A percentile compares a stretch with the other conserved stretches of the same genome.
These are phyloP conservation scores for Tetrao urogallus DNA, from an alignment of 2,113 vertebrate species.

Conservation along the genomic window DNA sequence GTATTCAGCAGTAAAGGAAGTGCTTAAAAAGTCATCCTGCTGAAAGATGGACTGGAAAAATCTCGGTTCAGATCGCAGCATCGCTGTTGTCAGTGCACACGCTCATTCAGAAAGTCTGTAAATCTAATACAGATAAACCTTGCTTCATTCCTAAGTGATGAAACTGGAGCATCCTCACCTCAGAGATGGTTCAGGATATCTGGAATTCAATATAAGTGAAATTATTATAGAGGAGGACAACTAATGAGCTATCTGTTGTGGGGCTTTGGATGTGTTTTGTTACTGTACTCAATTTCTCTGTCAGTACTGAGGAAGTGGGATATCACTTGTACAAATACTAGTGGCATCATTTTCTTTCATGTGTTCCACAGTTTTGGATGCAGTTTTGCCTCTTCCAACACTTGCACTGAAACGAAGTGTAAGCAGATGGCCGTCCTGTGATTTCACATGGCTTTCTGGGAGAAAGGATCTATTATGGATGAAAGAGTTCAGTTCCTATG, in stretches of 20 bases:
- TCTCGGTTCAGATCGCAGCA: slow-evolving; percentile 47
- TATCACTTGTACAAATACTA: not conserved
- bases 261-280: slow-evolving; percentile 10
- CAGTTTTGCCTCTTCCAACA: slow-evolving; percentile 11
- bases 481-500: not conserved
- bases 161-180: slow-evolving; percentile 49
- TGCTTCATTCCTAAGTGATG: slow-evolving; percentile 46
- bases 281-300: not conserved
- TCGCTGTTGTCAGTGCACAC: not conserved
- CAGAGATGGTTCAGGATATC: slow-evolving; percentile 39
- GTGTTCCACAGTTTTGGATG: not conserved
- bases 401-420: slow-evolving; percentile 42
- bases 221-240: slow-evolving; percentile 33
- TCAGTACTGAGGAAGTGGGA: not conserved
- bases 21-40: slow-evolving; percentile 58
- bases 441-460: slow-evolving; percentile 27
- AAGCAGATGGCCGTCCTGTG: slow-evolving; percentile 5
- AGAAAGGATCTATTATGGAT: not conserved
- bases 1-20: slow-evolving; percentile 54
- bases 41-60: slow-evolving; percentile 71
- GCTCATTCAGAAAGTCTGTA: slow-evolving; percentile 52
- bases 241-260: slow-evolving; percentile 40
- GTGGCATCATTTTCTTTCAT: not conserved
- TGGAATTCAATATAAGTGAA: slow-evolving; percentile 42
- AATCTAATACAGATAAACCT: slow-evolving; percentile 58